phyloP scores from a whole-genome alignment of 2,113 vertebrate species.

The Ginglymostoma cirratum region DNA sequence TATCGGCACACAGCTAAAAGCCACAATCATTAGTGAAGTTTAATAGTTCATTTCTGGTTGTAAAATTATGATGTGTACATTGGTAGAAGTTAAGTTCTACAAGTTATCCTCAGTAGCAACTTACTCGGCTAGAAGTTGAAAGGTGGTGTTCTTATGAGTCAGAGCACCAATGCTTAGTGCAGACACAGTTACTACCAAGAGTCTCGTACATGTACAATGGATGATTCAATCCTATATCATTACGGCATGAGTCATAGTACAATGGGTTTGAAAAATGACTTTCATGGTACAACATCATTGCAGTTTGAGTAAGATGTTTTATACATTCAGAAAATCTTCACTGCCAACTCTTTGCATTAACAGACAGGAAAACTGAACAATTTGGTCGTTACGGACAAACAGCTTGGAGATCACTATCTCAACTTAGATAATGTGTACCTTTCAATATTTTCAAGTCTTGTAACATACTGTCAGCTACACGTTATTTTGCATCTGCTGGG shows the following conservation, averaged over 20 bases:
- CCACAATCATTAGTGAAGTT: conserved; percentile 11
- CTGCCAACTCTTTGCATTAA: background rate
- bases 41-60: background rate
- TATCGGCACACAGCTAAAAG: background rate
- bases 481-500: background rate
- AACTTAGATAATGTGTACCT: background rate
- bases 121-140: background rate
- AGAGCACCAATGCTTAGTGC: background rate
- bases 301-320: background rate
- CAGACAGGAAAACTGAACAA: background rate
- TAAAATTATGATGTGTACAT: too few species aligned
- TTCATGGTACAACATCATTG: background rate
- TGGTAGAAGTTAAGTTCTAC: background rate
- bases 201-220: background rate
- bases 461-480: background rate
- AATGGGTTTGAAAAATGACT: background rate
- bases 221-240: background rate
- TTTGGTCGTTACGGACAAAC: background rate
- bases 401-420: background rate
- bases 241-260: background rate
- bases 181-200: conserved; percentile 2
- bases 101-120: background rate
- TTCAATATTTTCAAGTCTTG: background rate
- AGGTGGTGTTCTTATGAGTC: background rate
- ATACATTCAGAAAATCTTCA: background rate